Conservation (phyloP, 2,113 vertebrate genomes). For the Menura novaehollandiae region DNA sequence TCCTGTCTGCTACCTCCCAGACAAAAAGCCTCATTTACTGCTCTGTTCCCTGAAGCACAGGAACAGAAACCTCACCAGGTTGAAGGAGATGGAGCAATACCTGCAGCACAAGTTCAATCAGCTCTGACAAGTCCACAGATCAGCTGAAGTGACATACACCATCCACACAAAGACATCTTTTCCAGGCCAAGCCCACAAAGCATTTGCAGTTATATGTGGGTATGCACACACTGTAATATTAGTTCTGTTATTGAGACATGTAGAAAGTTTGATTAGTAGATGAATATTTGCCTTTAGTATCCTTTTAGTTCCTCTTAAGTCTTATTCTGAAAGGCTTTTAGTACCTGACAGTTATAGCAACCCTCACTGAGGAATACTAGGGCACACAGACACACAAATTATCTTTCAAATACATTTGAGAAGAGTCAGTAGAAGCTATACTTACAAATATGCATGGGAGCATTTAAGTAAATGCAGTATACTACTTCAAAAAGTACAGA, state of each 20-base stretch:
- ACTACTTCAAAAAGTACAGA: not conserved
- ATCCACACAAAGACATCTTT: not conserved
- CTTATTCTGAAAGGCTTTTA: not conserved
- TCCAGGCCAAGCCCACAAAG: not conserved
- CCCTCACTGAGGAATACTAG: not conserved
- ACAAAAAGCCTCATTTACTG: not conserved
- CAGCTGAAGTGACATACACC: not conserved
- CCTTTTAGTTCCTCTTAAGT: not conserved
- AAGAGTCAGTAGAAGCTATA: not conserved
- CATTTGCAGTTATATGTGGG: accelerated
- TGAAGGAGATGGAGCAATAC: not conserved
- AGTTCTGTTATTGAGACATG: not conserved
- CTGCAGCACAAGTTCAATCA: not conserved
- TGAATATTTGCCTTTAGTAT: not conserved
- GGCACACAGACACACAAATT: not conserved
- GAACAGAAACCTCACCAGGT: not conserved
- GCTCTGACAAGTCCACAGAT: not conserved
- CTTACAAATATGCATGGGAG: not conserved
- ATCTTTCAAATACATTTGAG: not conserved
- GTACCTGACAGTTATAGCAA: not conserved
- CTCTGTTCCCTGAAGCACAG: not conserved
- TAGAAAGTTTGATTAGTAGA: not conserved
- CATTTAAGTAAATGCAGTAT: not conserved
- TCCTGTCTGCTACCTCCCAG: not conserved
- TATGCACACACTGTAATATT: not conserved